These are phyloP conservation scores for Salpingus planirostris DNA, from an alignment of 2,888 invertebrate species.

Conservation along the genomic window DNA sequence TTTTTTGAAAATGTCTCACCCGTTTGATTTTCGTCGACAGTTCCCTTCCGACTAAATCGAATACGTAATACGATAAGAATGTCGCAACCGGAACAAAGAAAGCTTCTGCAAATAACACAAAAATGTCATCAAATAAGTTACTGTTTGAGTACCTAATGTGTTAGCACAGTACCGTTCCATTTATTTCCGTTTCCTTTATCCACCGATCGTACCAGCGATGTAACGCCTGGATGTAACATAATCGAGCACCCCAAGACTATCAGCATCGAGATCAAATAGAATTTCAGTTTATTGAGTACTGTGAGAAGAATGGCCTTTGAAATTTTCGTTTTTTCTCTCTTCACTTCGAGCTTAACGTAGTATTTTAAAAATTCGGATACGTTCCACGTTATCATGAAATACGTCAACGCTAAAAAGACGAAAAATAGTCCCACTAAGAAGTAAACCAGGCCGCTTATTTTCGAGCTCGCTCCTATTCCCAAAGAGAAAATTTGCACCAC, in stretches of 20 bases:
- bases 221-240: slow-evolving; percentile 23
- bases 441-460: slow-evolving; percentile 14
- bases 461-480: slow-evolving; percentile 9
- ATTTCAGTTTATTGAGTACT: slow-evolving; percentile 6
- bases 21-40: slow-evolving; percentile 19
- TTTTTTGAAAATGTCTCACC: slow-evolving; percentile 15
- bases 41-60: slow-evolving; percentile 25
- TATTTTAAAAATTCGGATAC: slow-evolving; percentile 24
- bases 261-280: slow-evolving; percentile 16
- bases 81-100: slow-evolving; percentile 26
- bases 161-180: too few species aligned
- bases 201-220: slow-evolving; percentile 18
- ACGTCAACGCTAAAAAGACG: slow-evolving; percentile 10
- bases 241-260: slow-evolving; percentile 21
- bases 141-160: too few species aligned
- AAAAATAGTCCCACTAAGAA: slow-evolving; percentile 14
- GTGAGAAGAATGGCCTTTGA: slow-evolving; percentile 1
- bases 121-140: background rate
- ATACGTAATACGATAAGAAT: slow-evolving; percentile 19
- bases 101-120: slow-evolving; percentile 19
- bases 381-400: slow-evolving; percentile 11
- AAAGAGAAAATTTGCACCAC: slow-evolving; percentile 16
- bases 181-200: slow-evolving; percentile 8
- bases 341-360: slow-evolving; percentile 18
- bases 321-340: slow-evolving; percentile 3